Evolutionary conservation across 1,140 invertebrate genomes (phyloP), one percentile per base, ranked within the genome.

Genomic region (Diorhabda sublineata): DNA sequence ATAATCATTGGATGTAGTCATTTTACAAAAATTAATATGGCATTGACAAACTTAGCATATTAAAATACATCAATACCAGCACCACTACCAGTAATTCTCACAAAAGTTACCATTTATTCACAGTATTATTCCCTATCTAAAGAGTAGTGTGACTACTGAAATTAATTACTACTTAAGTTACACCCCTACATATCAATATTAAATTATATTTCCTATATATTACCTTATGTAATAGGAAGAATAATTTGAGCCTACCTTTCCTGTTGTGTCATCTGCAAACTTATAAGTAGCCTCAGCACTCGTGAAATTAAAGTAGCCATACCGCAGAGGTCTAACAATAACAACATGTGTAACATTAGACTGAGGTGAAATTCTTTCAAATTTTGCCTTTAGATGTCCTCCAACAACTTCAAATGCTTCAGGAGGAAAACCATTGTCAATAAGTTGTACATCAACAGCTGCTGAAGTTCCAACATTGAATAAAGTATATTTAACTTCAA

Each of bases 231-330:
- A 26, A 26, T 26, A 26, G 26, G 26, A 26, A 26, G 26, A 26
- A 26, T 26, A 26, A 0, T 26, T 26, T 26, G 1, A 26, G 73
- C 76, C 80, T 80, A 91, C 90, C 79, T 89, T 86, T 26, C 68
- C 67, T 73, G 87, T 82, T 52, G 88, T 85, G 78, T 92, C 90
- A 83, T 94, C 96, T 73, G 88, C 89, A 43, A 90, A 83, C 73
- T 89, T 91, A 83, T 99, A 99, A 41, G 89, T 90, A 60, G 98
- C 88, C 83, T 97, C 91, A 72, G 97, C 97, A 67, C 96, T 91
- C 9, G 96, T 96, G 80, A 99, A 98, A 80, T 99, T 99, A 85
- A 97, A 98, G 78, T 95, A 95, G 7, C 97, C 97, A 78, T 87
- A 95, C 79, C 90, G 92, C 70, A 91, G 90, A 9, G 98, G 97